Percentiles rank a stretch among this genome's conserved stretches.
Evolutionary conservation across 2,113 vertebrate genomes (phyloP).

Genomic region (Macrotus californicus): DNA sequence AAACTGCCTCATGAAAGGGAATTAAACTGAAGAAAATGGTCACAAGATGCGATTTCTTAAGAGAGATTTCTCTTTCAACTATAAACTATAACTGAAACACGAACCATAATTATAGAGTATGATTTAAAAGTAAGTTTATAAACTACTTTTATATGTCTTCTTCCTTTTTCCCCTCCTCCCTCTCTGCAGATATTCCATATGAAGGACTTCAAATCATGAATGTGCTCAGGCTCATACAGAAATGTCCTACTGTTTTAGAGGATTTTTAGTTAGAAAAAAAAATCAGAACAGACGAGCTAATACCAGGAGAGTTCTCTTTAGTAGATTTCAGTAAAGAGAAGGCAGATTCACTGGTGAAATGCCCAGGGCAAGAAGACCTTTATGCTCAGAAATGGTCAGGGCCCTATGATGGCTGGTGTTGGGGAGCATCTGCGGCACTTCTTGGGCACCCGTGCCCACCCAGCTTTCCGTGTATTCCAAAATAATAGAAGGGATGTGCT

Average conservation of each 20-base stretch:
- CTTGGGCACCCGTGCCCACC: neutral
- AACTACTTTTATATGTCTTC: neutral
- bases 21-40: slow-evolving; percentile 16
- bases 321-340: slow-evolving; percentile 57
- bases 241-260: neutral
- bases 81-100: neutral
- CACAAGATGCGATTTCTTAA: slow-evolving; percentile 34
- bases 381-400: neutral
- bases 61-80: slow-evolving; percentile 5
- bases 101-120: neutral
- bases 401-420: accelerated
- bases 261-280: slow-evolving; percentile 6
- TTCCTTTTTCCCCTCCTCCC: neutral
- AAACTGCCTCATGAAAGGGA: slow-evolving; percentile 36
- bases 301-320: slow-evolving; percentile 28
- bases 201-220: slow-evolving; percentile 6
- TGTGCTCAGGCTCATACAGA: neutral
- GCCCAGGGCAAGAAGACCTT: neutral
- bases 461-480: neutral
- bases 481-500: neutral
- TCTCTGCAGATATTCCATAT: neutral
- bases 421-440: neutral
- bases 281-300: slow-evolving; percentile 36
- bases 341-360: neutral
- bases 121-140: neutral